A percentile compares a stretch with the other conserved stretches of the same genome.
Conservation (phyloP, 2,113 vertebrate genomes). For the Istiophorus platypterus region DNA sequence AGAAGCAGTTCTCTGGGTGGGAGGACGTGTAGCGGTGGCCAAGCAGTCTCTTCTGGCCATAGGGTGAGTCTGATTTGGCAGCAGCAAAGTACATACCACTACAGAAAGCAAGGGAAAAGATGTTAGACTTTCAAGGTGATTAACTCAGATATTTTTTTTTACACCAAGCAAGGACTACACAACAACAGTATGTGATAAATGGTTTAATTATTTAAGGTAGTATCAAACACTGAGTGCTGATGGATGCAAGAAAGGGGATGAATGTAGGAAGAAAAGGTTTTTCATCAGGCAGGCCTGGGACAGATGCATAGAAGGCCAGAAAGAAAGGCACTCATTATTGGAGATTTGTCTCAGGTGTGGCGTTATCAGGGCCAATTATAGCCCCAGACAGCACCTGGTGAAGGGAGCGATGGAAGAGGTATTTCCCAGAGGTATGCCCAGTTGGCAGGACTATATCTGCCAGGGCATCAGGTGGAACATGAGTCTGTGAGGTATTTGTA, state of each 20-base stretch:
- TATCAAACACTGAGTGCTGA: no score
- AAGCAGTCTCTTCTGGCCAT: conserved; percentile 44
- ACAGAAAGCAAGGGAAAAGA: background rate
- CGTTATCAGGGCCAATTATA: no score
- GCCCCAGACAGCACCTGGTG: no score
- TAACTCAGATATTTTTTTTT: background rate
- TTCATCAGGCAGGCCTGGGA: no score
- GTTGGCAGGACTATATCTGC: no score
- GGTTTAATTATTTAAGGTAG: background rate
- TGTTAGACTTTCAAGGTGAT: background rate
- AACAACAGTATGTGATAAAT: background rate
- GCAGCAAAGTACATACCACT: conserved; percentile 43
- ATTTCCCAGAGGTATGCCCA: no score
- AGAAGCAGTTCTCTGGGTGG: conserved; percentile 76
- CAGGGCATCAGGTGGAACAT: no score
- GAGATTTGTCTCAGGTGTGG: no score
- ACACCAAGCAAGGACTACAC: background rate
- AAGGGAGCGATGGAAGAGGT: no score
- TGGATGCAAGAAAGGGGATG: background rate
- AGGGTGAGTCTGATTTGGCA: conserved; percentile 51
- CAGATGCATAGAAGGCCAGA: no score
- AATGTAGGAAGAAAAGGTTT: background rate
- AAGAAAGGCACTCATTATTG: no score
- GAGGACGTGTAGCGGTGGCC: conserved; percentile 79
- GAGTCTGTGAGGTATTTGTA: background rate